Evolutionary conservation across 2,797 vertebrate species (phyloP).

Genomic region (Coendou prehensilis): DNA sequence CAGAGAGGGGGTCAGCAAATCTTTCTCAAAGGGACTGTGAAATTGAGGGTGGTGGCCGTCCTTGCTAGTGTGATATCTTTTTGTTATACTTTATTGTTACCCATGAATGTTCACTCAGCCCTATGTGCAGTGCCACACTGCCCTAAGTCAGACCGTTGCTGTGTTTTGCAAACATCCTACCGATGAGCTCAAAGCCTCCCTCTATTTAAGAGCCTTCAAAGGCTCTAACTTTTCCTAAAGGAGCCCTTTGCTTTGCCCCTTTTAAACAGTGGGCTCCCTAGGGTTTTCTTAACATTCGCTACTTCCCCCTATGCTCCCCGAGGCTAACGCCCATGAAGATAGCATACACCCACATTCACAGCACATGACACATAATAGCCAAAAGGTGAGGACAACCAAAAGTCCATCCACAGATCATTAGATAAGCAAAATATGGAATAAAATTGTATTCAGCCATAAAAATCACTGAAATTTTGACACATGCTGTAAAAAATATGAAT

Average conservation of each 20-base stretch:
- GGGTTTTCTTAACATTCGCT: not conserved
- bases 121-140: not conserved
- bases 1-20: not conserved
- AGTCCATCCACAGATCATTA: not conserved
- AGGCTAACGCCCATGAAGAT: not conserved
- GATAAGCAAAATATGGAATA: not conserved
- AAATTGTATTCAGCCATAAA: not conserved
- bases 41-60: not conserved
- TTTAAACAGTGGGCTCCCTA: not conserved
- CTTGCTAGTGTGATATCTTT: not conserved
- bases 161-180: not conserved
- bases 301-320: not conserved
- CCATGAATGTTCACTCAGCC: not conserved
- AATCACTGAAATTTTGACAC: not conserved
- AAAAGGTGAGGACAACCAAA: not conserved
- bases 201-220: not conserved
- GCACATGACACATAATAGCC: not conserved
- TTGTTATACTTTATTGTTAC: too few species aligned
- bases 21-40: not conserved
- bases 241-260: not conserved
- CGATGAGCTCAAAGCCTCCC: not conserved
- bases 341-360: fast-evolving
- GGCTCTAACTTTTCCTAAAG: not conserved
- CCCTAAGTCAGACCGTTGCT: not conserved
- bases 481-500: not conserved